A percentile compares a stretch with the other conserved stretches of the same genome.
Evolutionary conservation across 2,888 invertebrate genomes (phyloP).

Genomic region (Sicus ferrugineus): DNA sequence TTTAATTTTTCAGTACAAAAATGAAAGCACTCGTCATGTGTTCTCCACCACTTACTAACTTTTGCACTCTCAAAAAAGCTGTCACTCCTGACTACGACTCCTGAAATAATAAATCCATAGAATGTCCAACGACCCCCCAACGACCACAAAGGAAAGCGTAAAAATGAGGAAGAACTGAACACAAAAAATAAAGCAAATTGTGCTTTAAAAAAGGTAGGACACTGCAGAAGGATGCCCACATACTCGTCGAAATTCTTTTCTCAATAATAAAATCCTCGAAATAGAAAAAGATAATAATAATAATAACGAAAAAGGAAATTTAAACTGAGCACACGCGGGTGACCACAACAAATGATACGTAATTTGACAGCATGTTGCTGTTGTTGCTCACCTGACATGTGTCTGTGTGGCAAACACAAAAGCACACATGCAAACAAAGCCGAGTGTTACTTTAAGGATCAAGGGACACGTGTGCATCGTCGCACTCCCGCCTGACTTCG

Average conservation of each 20-base stretch:
- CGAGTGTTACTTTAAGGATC: not conserved
- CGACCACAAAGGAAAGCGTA: not conserved
- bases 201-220: not conserved
- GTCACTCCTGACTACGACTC: too few species aligned
- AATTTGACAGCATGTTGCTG: conserved; percentile 36
- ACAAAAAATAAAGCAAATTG: not conserved
- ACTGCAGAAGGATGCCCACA: conserved; percentile 40
- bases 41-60: too few species aligned
- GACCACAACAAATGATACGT: not conserved
- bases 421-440: not conserved
- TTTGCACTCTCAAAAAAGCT: too few species aligned
- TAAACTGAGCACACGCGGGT: not conserved
- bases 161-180: not conserved
- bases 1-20: too few species aligned
- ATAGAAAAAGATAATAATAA: conserved; percentile 35
- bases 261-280: conserved; percentile 13
- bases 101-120: too few species aligned
- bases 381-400: conserved; percentile 31
- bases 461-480: not conserved
- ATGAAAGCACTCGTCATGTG: too few species aligned
- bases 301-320: not conserved
- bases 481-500: not conserved
- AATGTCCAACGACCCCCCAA: too few species aligned
- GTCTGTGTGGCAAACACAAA: not conserved
- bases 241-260: conserved; percentile 41